phyloP scores from a whole-genome alignment of 2,888 invertebrate species.

The Nudaria mundana region DNA sequence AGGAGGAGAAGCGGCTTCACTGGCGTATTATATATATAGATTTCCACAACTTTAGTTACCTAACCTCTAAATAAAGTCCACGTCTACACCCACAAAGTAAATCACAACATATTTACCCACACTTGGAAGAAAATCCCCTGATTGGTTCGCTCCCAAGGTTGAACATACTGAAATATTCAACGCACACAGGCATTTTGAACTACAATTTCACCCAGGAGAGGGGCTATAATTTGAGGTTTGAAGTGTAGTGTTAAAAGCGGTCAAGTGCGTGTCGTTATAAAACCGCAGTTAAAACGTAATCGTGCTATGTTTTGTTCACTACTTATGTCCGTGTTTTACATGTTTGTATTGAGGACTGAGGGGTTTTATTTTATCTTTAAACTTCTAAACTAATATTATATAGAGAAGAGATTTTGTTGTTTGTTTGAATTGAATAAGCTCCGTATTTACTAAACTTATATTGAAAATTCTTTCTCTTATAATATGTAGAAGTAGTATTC shows the following conservation, averaged over 20 bases:
- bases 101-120: slow-evolving; percentile 21
- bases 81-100: slow-evolving; percentile 12
- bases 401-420: no score
- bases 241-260: slow-evolving; percentile 35
- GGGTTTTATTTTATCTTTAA: background rate
- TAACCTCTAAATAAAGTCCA: slow-evolving; percentile 19
- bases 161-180: slow-evolving; percentile 40
- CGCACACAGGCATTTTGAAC: slow-evolving; percentile 31
- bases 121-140: slow-evolving; percentile 20
- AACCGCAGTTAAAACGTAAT: slow-evolving; percentile 22
- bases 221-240: slow-evolving; percentile 35
- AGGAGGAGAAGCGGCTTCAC: no score
- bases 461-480: no score
- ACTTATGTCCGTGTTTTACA: background rate
- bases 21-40: no score
- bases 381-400: no score
- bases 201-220: slow-evolving; percentile 29
- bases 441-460: no score
- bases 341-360: background rate
- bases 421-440: no score
- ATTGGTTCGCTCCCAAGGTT: slow-evolving; percentile 30
- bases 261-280: slow-evolving; percentile 29
- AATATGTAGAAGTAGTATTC: no score
- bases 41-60: slow-evolving; percentile 7
- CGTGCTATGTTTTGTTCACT: slow-evolving; percentile 2